Conservation (phyloP, 2,797 vertebrate species). For the Mallotus villosus region DNA sequence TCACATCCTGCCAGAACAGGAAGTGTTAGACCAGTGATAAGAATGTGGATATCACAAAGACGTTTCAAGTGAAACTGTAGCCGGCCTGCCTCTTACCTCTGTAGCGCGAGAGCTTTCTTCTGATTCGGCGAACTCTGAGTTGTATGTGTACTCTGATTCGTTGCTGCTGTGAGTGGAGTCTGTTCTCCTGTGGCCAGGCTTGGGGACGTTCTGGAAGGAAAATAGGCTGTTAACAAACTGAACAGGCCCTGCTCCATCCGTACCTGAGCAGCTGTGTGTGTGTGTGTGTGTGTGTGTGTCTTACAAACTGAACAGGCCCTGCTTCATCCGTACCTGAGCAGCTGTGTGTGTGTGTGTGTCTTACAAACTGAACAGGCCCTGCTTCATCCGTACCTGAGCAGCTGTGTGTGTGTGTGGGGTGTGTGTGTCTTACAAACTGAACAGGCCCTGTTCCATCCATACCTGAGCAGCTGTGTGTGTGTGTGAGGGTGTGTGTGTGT, state of each 20-base stretch:
- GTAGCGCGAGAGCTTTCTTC: slow-evolving; percentile 83
- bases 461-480: too few species aligned
- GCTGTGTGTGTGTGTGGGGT: too few species aligned
- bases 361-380: background rate
- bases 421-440: too few species aligned
- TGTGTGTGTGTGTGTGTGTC: slow-evolving; percentile 29
- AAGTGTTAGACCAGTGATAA: background rate
- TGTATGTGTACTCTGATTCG: slow-evolving; percentile 96
- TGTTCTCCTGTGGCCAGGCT: slow-evolving; percentile 92
- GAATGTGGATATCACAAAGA: background rate
- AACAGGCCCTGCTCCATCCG: background rate
- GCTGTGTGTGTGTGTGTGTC: too few species aligned
- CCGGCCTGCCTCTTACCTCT: slow-evolving; percentile 75
- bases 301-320: slow-evolving; percentile 61
- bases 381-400: background rate
- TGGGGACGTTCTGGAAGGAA: slow-evolving; percentile 80
- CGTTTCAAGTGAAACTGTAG: background rate
- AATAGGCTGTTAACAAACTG: background rate
- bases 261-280: background rate
- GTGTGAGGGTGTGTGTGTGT: too few species aligned
- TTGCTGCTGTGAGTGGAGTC: slow-evolving; percentile 99
- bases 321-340: background rate
- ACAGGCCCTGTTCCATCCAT: too few species aligned
- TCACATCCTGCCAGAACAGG: slow-evolving; percentile 74
- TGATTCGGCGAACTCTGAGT: slow-evolving; percentile 89